These are phyloP conservation scores for Stramonita haemastoma DNA, from an alignment of 2,888 invertebrate species.

Conservation along the genomic window DNA sequence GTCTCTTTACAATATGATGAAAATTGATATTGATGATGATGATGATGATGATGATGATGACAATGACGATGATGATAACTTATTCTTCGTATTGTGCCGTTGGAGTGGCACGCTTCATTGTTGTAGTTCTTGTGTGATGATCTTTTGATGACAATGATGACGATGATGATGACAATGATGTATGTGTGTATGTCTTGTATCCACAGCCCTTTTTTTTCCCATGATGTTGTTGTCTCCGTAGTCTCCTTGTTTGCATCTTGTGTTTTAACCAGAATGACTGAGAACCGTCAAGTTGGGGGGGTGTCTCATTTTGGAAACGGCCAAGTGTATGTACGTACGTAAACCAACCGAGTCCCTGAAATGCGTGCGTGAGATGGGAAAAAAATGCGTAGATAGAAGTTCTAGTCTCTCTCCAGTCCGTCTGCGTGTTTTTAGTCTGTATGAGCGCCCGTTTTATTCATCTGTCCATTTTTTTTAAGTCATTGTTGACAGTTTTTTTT, in stretches of 20 bases:
- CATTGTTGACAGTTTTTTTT: too few species aligned
- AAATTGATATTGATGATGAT: not conserved
- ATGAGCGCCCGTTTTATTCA: not conserved
- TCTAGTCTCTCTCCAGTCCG: too few species aligned
- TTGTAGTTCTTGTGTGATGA: not conserved
- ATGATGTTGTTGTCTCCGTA: too few species aligned
- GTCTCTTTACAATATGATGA: not conserved
- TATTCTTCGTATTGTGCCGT: too few species aligned
- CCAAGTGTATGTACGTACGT: too few species aligned
- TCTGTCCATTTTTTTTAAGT: not conserved
- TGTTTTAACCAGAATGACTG: not conserved
- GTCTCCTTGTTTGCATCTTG: not conserved
- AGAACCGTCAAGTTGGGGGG: too few species aligned
- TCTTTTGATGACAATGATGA: not conserved
- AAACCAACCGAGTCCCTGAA: too few species aligned
- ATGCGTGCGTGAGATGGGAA: too few species aligned
- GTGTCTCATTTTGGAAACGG: too few species aligned
- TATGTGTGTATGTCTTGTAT: not conserved
- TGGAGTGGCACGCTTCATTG: not conserved
- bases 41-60: not conserved
- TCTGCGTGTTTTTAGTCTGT: not conserved
- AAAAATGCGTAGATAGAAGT: too few species aligned
- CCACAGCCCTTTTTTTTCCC: not conserved
- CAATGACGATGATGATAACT: too few species aligned
- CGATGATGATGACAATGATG: slow-evolving; percentile 1